These are phyloP conservation scores for Poliocrania exsul DNA, from an alignment of 2,797 vertebrate genomes.

Conservation along the genomic window DNA sequence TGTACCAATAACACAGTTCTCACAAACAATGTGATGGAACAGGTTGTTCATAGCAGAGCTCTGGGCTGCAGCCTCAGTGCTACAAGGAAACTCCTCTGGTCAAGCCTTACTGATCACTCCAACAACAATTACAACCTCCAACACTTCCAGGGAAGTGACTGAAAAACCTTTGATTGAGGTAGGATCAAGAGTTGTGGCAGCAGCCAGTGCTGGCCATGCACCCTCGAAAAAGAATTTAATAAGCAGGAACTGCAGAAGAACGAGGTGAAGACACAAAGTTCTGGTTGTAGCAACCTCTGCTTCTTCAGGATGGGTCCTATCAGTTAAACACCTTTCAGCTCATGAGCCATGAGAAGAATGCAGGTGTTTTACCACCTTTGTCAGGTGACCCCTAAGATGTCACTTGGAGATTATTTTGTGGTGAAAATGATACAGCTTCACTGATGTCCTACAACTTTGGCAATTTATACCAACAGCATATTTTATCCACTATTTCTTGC, in stretches of 20 bases:
- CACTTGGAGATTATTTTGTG: neutral
- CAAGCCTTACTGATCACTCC: neutral
- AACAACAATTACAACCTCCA: neutral
- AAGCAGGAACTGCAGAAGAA: neutral
- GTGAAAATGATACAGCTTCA: neutral
- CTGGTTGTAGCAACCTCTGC: neutral
- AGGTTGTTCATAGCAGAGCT: neutral
- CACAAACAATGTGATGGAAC: rapidly evolving
- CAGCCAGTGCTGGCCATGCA: neutral
- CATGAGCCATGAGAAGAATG: neutral
- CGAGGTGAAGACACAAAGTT: neutral
- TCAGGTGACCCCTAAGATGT: neutral
- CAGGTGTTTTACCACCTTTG: neutral
- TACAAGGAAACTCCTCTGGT: neutral
- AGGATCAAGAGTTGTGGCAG: neutral
- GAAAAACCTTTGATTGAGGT: neutral
- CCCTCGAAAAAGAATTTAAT: neutral
- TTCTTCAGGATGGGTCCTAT: neutral
- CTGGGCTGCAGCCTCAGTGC: neutral
- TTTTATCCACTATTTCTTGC: neutral
- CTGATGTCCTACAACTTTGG: neutral
- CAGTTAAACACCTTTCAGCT: neutral
- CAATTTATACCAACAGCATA: rapidly evolving
- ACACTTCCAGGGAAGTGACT: neutral
- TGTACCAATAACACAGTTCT: neutral